Conservation (phyloP, 2,888 invertebrate genomes). For the Lithosia quadra region DNA sequence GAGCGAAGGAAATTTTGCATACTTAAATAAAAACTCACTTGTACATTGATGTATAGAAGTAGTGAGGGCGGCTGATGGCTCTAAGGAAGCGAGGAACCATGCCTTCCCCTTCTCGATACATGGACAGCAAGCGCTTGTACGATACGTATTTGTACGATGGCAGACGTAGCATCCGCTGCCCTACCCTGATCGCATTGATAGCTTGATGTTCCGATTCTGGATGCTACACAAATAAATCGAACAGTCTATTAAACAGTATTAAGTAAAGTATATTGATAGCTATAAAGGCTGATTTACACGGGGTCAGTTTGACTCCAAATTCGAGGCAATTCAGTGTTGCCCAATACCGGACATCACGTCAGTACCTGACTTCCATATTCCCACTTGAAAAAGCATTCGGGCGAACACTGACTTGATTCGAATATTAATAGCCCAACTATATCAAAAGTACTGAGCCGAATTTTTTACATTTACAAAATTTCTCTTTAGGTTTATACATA, state of each 20-base stretch:
- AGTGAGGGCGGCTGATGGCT: slow-evolving; percentile 73
- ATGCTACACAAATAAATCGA: slow-evolving; percentile 38
- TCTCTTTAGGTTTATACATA: too few species aligned
- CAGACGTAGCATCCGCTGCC: slow-evolving; percentile 64
- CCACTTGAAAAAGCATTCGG: too few species aligned
- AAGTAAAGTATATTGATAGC: background rate
- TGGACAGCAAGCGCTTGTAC: slow-evolving; percentile 69
- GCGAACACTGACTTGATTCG: too few species aligned
- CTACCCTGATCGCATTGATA: slow-evolving; percentile 75
- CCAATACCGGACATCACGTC: too few species aligned
- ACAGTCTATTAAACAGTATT: background rate
- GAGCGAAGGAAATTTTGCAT: background rate
- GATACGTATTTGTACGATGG: slow-evolving; percentile 76
- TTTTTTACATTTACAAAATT: too few species aligned
- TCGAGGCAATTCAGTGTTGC: too few species aligned
- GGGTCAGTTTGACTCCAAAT: too few species aligned
- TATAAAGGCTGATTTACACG: background rate
- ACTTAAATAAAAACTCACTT: slow-evolving; percentile 70
- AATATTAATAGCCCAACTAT: too few species aligned
- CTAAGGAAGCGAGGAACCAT: slow-evolving; percentile 77
- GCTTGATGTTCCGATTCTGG: slow-evolving; percentile 64
- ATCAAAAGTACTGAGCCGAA: too few species aligned
- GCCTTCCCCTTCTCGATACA: slow-evolving; percentile 79
- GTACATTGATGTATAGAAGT: slow-evolving; percentile 79
- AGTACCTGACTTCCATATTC: too few species aligned